Evolutionary conservation across 2,888 invertebrate species (phyloP), one percentile per base, ranked within the genome.

Genomic region (Conops quadrifasciatus): DNA sequence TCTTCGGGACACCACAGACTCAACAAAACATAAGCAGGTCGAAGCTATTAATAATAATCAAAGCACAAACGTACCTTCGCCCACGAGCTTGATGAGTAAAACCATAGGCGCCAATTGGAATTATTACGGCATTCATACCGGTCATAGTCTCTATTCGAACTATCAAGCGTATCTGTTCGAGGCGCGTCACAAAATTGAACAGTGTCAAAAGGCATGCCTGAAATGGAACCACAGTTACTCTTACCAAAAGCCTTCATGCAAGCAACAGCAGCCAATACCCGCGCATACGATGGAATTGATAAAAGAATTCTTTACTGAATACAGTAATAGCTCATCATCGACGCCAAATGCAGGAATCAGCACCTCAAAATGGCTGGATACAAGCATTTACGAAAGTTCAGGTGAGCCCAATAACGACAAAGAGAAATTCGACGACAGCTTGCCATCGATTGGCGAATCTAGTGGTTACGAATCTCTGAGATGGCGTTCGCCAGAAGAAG

Each of bases 141-240:
- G 89, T 56, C 92, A 92, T 75, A 92, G 91, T 71, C 84, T 94
- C 73, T 93, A 91, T 81, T 92, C 92, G 45, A 94, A 94, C 84
- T 93, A 93, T 84, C 93, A 94, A 86, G 93, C 93, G 0, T 97
- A 97, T 86, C 87, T 97, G 43, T 91, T 92, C 81, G 94, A 95
- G 83, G 95, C 96, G 0, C 89, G 93, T 75, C 90, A 89, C 80
- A 92, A 92, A 82, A 92, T 97, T 68, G 89, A 90, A 30, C 88
- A 91, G 11, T 93, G 94, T 80, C 89, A 91, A 56, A 86, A 89
- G 43, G 94, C 94, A 0, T 95, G 95, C 82, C 83, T 87, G 0
- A 88, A 88, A 68, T 97, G 97, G 97, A 90, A 90, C 5, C 92
- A 92, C 74, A 89, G 88, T 64, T 97, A 96, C 86, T 92, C 93